Base-by-base conservation (phyloP, 1,140 invertebrate genomes). In the Neodiprion fabricii region DNA sequence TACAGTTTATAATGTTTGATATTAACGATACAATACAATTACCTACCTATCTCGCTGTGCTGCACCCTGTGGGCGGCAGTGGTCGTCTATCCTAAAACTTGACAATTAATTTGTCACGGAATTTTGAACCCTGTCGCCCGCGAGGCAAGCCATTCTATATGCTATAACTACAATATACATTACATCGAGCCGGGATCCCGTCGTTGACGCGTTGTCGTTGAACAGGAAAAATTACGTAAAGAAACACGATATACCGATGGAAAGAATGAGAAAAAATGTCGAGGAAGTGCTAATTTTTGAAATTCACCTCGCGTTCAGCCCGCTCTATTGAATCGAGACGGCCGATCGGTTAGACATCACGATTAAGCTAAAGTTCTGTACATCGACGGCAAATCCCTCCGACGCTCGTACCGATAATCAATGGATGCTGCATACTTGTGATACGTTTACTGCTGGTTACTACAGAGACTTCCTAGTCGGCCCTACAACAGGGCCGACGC, bases 1-100 rank as follows among this genome's bases (percentile, higher is more conserved):
- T 88, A 88, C 87, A 87, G 85, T 88, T 88, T 88, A 88, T 87
- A 88, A 88, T 85, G 84, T 88, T 88, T 88, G 85, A 88, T 88
- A 88, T 61, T 14, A 61, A 61, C n/a, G n/a, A 61, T 87, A 87
- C 86, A 87, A 84, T 85, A 86, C 81, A 82, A 85, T 86, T 88
- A 87, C 81, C 81, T 84, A 85, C 79, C 28, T 83, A 81, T 81
- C 80, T 70, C 48, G 70, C 21, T 48, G 48, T 17, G 70, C 70
- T 23, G 48, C 48, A 40, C 21, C 28, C 28, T 40, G 28, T 40
- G 5, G 28, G 28, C 70, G 70, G 21, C 67, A 23, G 7, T 17
- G 40, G 21, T 50, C 70, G 12, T 11, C 23, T 71, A 14, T 49
- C 4, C 70, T 48, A 49, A 40, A 48, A 69, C 21, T 69, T 69